These are phyloP conservation scores for Cancer borealis DNA, from an alignment of 2,888 invertebrate genomes.

Conservation along the genomic window DNA sequence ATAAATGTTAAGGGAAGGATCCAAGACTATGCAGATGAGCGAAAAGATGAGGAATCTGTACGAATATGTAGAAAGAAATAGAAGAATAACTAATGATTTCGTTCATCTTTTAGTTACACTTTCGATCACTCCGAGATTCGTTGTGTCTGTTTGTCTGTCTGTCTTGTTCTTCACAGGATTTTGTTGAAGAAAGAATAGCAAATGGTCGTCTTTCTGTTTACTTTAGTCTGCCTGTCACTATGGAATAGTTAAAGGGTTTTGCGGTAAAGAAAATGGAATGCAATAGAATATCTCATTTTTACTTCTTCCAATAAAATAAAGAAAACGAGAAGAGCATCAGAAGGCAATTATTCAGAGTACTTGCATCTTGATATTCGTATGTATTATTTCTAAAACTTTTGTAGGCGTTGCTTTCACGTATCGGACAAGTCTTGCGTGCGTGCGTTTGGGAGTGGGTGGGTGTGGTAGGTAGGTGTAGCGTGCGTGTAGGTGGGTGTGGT, in stretches of 20 bases:
- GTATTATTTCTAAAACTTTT: not conserved
- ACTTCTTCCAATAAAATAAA: not conserved
- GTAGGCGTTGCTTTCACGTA: not conserved
- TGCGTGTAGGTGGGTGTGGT: not conserved
- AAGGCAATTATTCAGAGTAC: not conserved
- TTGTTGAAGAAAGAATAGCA: not conserved
- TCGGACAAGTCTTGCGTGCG: not conserved
- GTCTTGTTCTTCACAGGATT: slow-evolving; percentile 7
- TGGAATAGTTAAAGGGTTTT: not conserved
- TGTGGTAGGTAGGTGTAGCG: not conserved
- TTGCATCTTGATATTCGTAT: not conserved
- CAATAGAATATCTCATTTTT: not conserved
- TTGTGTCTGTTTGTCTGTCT: not conserved
- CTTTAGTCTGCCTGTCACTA: not conserved
- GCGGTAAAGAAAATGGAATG: not conserved
- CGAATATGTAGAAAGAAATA: not conserved
- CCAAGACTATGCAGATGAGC: not conserved
- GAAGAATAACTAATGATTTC: not conserved
- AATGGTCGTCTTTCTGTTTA: not conserved
- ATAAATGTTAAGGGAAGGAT: not conserved
- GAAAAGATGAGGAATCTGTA: not conserved
- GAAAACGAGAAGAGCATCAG: not conserved
- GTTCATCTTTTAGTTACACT: not conserved
- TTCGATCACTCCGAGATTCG: not conserved
- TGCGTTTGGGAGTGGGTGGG: not conserved